Conservation (phyloP, 64 coral and sea anemone species). For the Orbicella faveolata region DNA sequence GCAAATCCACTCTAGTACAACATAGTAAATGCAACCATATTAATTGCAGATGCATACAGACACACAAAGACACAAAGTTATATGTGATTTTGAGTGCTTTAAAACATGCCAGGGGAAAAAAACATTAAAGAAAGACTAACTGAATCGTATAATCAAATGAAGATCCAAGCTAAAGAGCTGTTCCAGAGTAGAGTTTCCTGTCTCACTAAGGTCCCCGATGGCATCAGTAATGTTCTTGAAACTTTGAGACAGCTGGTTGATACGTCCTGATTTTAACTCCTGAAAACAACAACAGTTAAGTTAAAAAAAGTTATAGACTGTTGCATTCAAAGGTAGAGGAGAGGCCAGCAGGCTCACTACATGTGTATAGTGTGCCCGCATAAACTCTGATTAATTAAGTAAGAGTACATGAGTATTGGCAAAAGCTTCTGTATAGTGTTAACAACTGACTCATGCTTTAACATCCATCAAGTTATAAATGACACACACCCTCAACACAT, state of each 20-base stretch:
- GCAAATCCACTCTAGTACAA: no score
- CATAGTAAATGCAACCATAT: no score
- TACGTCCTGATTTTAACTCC: slow-evolving; percentile 24
- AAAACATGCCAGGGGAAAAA: no score
- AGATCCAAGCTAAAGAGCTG: slow-evolving; percentile 29
- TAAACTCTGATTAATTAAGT: no score
- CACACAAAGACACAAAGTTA: neutral
- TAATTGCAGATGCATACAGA: no score
- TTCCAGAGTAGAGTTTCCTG: neutral
- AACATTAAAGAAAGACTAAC: neutral
- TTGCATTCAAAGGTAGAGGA: neutral
- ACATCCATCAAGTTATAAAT: no score
- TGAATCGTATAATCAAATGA: slow-evolving; percentile 45
- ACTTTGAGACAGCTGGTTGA: neutral
- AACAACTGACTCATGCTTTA: no score
- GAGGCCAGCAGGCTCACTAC: neutral
- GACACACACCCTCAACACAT: no score
- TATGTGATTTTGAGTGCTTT: neutral
- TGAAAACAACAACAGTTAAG: neutral
- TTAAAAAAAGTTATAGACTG: neutral
- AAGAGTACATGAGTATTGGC: no score
- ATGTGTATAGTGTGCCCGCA: no score
- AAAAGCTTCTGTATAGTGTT: no score
- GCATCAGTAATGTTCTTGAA: slow-evolving; percentile 22
- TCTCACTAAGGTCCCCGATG: neutral